Evolutionary conservation across 2,888 invertebrate species (phyloP).

Genomic region (Aleiodes leptofemur): DNA sequence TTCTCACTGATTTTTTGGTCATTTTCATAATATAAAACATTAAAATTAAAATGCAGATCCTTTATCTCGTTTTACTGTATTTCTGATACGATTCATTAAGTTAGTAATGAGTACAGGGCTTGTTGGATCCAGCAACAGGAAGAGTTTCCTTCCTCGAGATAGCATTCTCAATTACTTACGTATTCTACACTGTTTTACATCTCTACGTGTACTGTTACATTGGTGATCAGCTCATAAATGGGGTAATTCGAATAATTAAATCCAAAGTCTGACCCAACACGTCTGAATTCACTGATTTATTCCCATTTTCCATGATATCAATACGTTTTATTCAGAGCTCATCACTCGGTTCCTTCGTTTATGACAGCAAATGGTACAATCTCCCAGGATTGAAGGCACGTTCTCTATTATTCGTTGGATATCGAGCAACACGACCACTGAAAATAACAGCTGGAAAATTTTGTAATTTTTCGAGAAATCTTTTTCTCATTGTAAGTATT

Average conservation of each 20-base stretch:
- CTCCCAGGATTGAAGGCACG: constrained; percentile 45
- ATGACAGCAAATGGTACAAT: constrained; percentile 51
- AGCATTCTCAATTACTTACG: constrained; percentile 48
- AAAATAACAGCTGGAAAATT: constrained; percentile 52
- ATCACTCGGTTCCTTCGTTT: constrained; percentile 44
- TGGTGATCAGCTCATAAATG: constrained; percentile 48
- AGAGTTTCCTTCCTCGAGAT: constrained; percentile 44
- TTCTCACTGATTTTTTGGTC: too few relatives aligned
- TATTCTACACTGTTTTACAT: constrained; percentile 51
- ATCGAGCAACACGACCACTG: constrained; percentile 46
- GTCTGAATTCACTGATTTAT: too few relatives aligned
- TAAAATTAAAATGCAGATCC: too few relatives aligned
- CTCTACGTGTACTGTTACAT: constrained; percentile 55
- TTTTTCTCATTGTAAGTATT: constrained; percentile 46
- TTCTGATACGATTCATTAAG: not conserved
- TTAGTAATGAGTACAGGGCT: constrained; percentile 37
- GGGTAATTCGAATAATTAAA: constrained; percentile 40
- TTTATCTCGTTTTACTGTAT: not conserved
- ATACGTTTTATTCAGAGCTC: constrained; percentile 42
- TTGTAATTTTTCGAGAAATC: constrained; percentile 45
- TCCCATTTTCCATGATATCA: not conserved
- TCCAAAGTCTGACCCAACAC: not conserved
- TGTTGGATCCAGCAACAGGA: constrained; percentile 43
- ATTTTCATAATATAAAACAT: too few relatives aligned
- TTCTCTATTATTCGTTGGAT: constrained; percentile 47